Evolutionary conservation across 2,797 vertebrate genomes (phyloP).

Genomic region (Eupleurogrammus muticus): DNA sequence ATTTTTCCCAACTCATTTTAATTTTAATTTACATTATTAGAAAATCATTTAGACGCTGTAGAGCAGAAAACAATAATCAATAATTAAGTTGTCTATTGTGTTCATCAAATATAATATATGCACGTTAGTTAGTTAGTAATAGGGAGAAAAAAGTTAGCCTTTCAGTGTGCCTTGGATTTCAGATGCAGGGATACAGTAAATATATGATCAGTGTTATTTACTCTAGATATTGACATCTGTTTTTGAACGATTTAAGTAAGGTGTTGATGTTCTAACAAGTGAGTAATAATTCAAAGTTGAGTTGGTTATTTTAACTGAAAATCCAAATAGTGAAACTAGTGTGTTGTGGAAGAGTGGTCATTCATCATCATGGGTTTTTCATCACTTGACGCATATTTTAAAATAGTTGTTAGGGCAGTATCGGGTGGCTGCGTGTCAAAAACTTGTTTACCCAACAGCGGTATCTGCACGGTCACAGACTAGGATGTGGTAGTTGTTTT

Average conservation of each 20-base stretch:
- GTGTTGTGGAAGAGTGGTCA: neutral
- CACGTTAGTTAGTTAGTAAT: no score
- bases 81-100: no score
- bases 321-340: neutral
- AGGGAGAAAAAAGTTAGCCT: no score
- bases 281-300: neutral
- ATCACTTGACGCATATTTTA: no score
- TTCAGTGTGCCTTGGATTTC: neutral
- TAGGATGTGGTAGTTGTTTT: no score
- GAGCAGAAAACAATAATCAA: no score
- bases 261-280: neutral
- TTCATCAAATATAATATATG: no score
- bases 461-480: neutral
- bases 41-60: no score
- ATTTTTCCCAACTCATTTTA: no score
- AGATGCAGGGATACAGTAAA: neutral
- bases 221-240: neutral
- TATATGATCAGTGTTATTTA: no score
- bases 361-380: neutral
- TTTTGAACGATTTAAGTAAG: neutral
- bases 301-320: neutral
- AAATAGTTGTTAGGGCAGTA: neutral
- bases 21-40: no score
- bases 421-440: slow-evolving; percentile 15
- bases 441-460: slow-evolving; percentile 11